Conservation (phyloP, 2,888 invertebrate species). For the Pandemis cinnamomeana region DNA sequence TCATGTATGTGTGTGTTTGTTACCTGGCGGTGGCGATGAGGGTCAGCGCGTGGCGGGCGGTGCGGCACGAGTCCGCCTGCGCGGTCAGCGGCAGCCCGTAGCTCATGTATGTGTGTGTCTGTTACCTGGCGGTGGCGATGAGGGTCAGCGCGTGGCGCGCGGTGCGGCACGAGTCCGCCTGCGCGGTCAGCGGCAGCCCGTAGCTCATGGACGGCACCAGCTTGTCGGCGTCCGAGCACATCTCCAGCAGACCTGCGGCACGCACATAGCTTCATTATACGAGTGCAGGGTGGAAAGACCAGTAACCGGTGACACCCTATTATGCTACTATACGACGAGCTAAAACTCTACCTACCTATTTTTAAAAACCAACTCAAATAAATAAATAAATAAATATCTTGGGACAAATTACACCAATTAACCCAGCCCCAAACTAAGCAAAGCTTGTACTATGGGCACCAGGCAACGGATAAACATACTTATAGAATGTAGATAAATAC, state of each 20-base stretch:
- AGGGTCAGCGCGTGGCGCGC: slow-evolving; percentile 98
- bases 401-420: too few species aligned
- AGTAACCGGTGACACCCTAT: too few species aligned
- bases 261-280: neutral
- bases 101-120: slow-evolving; percentile 88
- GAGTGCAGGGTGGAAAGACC: too few species aligned
- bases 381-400: too few species aligned
- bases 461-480: too few species aligned
- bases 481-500: too few species aligned
- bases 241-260: slow-evolving; percentile 91
- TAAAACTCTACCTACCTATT: too few species aligned
- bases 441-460: too few species aligned
- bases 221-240: slow-evolving; percentile 96
- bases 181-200: slow-evolving; percentile 96
- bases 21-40: slow-evolving; percentile 96
- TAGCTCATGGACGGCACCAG: slow-evolving; percentile 97
- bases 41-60: slow-evolving; percentile 97
- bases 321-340: too few species aligned
- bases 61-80: slow-evolving; percentile 98
- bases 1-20: too few species aligned
- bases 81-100: slow-evolving; percentile 97
- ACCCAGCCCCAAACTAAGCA: too few species aligned
- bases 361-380: too few species aligned
- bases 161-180: slow-evolving; percentile 98
- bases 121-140: slow-evolving; percentile 94